Evolutionary conservation across 2,888 invertebrate species (phyloP).

Genomic region (Pemphredon lugubris): DNA sequence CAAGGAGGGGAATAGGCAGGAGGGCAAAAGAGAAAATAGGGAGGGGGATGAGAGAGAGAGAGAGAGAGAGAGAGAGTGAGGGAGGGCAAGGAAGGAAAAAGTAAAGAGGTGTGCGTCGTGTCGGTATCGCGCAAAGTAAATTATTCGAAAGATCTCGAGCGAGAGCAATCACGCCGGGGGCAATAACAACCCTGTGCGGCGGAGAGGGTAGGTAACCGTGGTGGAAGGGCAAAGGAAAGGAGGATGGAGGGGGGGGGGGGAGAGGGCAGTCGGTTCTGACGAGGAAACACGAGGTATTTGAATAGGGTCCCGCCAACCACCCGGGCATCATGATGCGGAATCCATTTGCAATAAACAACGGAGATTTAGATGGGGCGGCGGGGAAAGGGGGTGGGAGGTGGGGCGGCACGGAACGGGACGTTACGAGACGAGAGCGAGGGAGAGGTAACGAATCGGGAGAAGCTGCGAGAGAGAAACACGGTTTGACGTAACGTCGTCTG

Average conservation of each 20-base stretch:
- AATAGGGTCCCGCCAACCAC: conserved; percentile 74
- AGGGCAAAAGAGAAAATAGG: conserved; percentile 1
- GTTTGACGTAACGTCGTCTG: conserved; percentile 70
- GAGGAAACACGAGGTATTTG: conserved; percentile 76
- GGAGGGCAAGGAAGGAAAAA: conserved; percentile 11
- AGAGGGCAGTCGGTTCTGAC: conserved; percentile 58
- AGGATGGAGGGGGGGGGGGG: conserved; percentile 28
- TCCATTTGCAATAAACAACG: conserved; percentile 81
- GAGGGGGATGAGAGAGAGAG: neutral
- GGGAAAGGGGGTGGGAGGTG: conserved; percentile 34
- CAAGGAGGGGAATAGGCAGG: neutral
- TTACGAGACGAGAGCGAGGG: conserved; percentile 24
- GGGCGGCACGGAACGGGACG: conserved; percentile 40
- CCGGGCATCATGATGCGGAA: conserved; percentile 78
- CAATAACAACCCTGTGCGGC: conserved; percentile 72
- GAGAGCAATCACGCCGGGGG: conserved; percentile 73
- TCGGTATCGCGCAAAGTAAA: conserved; percentile 73
- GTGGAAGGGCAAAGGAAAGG: conserved; percentile 35
- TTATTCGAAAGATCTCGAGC: conserved; percentile 76
- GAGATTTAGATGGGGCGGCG: conserved; percentile 73
- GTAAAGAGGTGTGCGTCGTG: conserved; percentile 38
- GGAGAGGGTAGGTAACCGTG: conserved; percentile 30
- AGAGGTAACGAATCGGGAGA: conserved; percentile 27
- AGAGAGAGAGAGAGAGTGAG: neutral
- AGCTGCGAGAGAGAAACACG: conserved; percentile 47